Evolutionary conservation across 2,888 invertebrate species (phyloP), one percentile per base, ranked within the genome.

Genomic region (Rhagium mordax): DNA sequence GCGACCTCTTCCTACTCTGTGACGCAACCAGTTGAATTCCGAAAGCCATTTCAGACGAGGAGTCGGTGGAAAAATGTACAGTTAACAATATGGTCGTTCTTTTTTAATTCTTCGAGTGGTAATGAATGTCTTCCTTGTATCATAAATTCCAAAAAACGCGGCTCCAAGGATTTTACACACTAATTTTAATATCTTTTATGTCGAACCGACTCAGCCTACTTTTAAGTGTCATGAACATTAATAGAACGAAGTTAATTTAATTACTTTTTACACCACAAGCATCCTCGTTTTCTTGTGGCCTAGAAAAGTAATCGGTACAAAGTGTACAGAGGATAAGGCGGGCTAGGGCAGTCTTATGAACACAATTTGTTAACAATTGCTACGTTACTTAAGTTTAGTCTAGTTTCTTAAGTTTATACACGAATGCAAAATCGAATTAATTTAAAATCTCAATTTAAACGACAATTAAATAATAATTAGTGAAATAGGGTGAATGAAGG

Each of bases 151-250:
- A 65, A 65, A 65, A 65, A 65, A 53, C 33, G 53, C 33, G 29
- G 8, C 55, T 55, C 33, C 67, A 41, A 65, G 47, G 67, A 57
- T 21, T 61, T 47, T 47, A 47, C 20, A 47, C 57, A 65, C 53
- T 53, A 41, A 57, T 47, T 67, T 67, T 57, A 67, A 67, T 67
- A 67, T 67, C 55, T 67, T 67, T 67, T 57, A 67, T 67, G 57
- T 67, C 41, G n/a, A 20, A 51, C 65, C 65, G 65, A 48, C 53
- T 49, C 29, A 53, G 41, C 66, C 51, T n/a, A 41, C 55, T 67
- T 57, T 64, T 47, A 65, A 65, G 53, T 53, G 65, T 53, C 49
- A 33, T 64, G 33, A 65, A 41, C 67, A 47, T 57, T 67, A 57
- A 57, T 67, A 57, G 67, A 57, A 67, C 57, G 67, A 47, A 67